A percentile compares a stretch with the other conserved stretches of the same genome.
Conservation (phyloP, 2,797 vertebrate genomes). For the Neomorphus geoffroyi region DNA sequence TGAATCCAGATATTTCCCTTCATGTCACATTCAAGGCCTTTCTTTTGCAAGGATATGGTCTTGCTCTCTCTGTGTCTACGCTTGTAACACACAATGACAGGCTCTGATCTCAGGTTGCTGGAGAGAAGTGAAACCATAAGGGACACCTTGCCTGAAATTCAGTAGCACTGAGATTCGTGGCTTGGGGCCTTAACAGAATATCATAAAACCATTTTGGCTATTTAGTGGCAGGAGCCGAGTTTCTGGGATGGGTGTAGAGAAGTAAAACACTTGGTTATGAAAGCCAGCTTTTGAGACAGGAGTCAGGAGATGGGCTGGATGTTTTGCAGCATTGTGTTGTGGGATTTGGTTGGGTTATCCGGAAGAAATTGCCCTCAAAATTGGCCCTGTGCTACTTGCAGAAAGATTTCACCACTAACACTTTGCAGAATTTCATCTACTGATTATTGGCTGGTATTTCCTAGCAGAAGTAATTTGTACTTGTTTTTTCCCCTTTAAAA, state of each 20-base stretch:
- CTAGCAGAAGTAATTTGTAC: constrained; percentile 39
- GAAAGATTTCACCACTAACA: constrained; percentile 12
- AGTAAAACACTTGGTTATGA: not conserved
- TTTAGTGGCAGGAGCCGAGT: not conserved
- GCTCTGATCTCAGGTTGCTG: constrained; percentile 15
- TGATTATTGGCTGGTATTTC: constrained; percentile 37
- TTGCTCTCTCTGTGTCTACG: constrained; percentile 18
- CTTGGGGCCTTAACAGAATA: not conserved
- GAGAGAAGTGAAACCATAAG: constrained; percentile 38
- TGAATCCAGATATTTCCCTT: constrained; percentile 2
- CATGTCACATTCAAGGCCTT: not conserved
- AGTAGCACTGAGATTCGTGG: constrained; percentile 29
- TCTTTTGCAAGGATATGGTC: not conserved
- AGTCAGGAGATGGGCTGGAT: not conserved
- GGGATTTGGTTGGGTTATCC: constrained; percentile 37
- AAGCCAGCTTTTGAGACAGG: not conserved
- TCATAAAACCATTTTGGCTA: constrained; percentile 22
- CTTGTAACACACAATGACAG: constrained; percentile 48
- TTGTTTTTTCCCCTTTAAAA: not conserved
- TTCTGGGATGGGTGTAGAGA: constrained; percentile 5
- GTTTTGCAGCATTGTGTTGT: not conserved
- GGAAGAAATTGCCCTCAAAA: constrained; percentile 1
- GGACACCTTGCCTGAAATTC: constrained; percentile 34
- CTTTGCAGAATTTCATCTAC: constrained; percentile 55
- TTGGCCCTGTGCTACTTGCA: not conserved